phyloP scores from a whole-genome alignment of 2,113 vertebrate genomes.

The Micromys minutus region DNA sequence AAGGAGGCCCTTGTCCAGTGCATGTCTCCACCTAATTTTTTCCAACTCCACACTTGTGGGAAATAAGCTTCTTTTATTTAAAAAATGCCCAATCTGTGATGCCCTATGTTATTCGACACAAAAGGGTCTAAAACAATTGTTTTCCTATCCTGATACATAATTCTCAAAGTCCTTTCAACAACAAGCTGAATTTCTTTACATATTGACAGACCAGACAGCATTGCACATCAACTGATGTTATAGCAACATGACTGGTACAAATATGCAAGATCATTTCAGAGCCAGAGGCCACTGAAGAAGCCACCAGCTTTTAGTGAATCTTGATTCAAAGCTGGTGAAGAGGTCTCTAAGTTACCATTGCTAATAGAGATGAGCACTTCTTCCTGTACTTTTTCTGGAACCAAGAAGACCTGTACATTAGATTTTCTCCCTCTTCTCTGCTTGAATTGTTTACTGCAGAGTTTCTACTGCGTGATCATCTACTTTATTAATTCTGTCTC shows the following conservation, averaged over 20 bases:
- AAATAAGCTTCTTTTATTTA: background rate
- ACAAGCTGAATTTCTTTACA: background rate
- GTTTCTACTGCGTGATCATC: background rate
- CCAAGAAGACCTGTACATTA: background rate
- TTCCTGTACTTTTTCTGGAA: background rate
- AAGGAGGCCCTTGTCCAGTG: background rate
- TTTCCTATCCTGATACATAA: background rate
- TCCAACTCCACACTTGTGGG: background rate
- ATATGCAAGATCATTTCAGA: background rate
- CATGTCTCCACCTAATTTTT: background rate
- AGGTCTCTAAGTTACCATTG: background rate
- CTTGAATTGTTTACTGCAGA: background rate
- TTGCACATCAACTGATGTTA: background rate
- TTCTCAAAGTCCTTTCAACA: background rate
- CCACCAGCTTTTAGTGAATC: background rate
- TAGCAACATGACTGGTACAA: background rate
- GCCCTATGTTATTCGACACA: background rate
- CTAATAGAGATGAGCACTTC: background rate
- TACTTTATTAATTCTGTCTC: background rate
- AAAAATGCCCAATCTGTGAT: background rate
- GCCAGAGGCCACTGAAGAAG: background rate
- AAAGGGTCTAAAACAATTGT: background rate
- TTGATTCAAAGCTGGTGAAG: background rate
- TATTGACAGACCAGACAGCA: background rate
- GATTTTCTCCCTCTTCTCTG: background rate